Conservation (phyloP, 1,140 invertebrate species). For the Cydia amplana region DNA sequence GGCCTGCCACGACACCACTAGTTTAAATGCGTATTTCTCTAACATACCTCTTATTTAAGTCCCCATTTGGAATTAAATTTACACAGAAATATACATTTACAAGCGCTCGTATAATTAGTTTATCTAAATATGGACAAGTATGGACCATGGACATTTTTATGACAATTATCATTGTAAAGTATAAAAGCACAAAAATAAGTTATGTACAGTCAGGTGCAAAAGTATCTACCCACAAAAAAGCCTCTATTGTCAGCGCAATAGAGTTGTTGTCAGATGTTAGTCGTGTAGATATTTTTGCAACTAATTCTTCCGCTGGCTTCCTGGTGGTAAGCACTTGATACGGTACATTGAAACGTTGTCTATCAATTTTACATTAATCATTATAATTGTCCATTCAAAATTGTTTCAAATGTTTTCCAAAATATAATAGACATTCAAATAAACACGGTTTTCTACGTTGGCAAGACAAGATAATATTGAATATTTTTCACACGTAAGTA, state of each 20-base stretch:
- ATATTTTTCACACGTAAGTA: background rate
- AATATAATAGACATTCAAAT: background rate
- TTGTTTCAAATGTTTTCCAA: background rate
- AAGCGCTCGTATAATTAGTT: conserved; percentile 2
- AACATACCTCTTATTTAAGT: conserved; percentile 8
- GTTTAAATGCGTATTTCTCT: conserved; percentile 11
- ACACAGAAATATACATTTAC: conserved; percentile 18
- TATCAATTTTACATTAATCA: background rate
- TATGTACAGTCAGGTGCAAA: background rate
- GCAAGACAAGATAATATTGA: conserved; percentile 8
- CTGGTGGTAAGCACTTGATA: too few species aligned
- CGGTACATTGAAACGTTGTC: background rate
- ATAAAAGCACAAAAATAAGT: background rate
- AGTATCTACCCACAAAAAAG: background rate
- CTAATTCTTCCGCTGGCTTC: too few species aligned
- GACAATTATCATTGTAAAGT: background rate
- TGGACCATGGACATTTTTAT: background rate
- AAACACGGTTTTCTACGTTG: background rate
- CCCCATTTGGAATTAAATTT: conserved; percentile 15
- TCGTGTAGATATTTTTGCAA: background rate
- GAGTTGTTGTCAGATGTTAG: background rate
- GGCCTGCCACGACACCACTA: conserved; percentile 1
- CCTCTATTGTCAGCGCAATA: background rate
- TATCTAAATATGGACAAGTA: conserved; percentile 13
- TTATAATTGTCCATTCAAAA: background rate